Base-by-base conservation (phyloP, 2,797 vertebrate genomes). In the Tarsius wallacei region DNA sequence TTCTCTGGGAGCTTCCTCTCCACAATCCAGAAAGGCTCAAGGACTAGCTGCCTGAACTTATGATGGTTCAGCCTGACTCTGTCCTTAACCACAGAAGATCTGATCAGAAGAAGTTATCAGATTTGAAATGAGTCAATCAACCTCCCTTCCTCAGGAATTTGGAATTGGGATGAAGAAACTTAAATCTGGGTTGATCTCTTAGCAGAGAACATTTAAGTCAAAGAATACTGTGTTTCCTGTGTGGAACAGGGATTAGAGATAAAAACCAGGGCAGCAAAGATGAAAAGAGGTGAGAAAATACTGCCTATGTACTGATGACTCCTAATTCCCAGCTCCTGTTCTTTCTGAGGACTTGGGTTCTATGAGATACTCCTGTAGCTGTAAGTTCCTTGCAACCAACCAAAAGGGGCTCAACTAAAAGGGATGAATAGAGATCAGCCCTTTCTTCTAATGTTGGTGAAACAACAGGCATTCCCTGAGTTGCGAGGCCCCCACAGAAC, bases 131-230 rank as follows among this genome's bases (percentile, higher is more conserved):
- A 66, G 13, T 36, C 42, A 33, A 6, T 28, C 9, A 24, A 5
- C 21, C 17, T 76, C 13, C 22, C 11, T 70, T 94, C 49, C 31
- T 91, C 7, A 15, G 57, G 71, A 87, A 94, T 87, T 63, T 96
- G 59, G 53, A 90, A 71, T 19, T 78, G 26, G 14, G 26, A 47
- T 73, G 10, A 94, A 91, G 31, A 68, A 90, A 89, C 83, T 17
- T 49, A 91, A 74, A 13, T 90, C n/a, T 51, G 33, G 3, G 61
- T 59, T 81, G 63, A 73, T 57, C 21, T 87, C 59, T 91, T 90
- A 51, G 91, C 26, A 71, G 26, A 91, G 33, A n/a, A 57, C 71
- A 64, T 85, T 63, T n/a, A 70, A 87, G 14, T 16, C 1, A 21
- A 73, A 87, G 33, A 76, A 42, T 28, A 11, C 17, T 53, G 49